Percentiles rank a stretch among this genome's conserved stretches.
These are phyloP conservation scores for Peromyscus melanophrys DNA, from an alignment of 2,797 vertebrate genomes.

Conservation along the genomic window DNA sequence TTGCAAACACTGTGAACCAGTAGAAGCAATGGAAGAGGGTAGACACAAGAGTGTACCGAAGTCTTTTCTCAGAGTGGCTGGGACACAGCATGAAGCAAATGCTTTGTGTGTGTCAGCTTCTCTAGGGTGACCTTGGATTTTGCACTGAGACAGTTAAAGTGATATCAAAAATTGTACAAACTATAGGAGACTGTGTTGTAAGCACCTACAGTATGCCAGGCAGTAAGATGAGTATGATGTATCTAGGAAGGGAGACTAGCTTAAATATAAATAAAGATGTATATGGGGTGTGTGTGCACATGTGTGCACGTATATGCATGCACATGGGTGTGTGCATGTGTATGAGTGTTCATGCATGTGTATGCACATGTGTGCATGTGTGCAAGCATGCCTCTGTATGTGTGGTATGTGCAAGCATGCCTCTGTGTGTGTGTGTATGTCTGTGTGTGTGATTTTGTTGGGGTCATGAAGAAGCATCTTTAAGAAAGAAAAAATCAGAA, in stretches of 20 bases:
- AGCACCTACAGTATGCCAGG: not conserved
- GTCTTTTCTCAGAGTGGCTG: not conserved
- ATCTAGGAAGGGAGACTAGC: not conserved
- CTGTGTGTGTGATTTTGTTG: not conserved
- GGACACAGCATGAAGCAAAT: not conserved
- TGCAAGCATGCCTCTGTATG: not conserved
- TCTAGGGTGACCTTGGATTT: not conserved
- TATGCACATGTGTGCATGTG: not conserved
- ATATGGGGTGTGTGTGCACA: not conserved
- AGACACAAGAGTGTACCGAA: not conserved
- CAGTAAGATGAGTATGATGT: no score
- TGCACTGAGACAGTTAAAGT: not conserved
- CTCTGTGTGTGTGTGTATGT: not conserved
- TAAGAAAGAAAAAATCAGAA: not conserved
- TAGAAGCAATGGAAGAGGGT: not conserved
- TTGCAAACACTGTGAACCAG: not conserved
- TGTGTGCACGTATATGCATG: not conserved
- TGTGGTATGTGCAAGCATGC: no score
- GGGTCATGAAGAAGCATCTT: not conserved
- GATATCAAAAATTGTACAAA: not conserved
- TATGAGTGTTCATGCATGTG: not conserved
- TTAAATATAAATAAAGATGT: not conserved
- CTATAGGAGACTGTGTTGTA: not conserved
- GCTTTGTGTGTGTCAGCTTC: fast-evolving
- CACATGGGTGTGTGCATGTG: not conserved